phyloP scores from a whole-genome alignment of 2,113 vertebrate genomes.

The Antennarius striatus region DNA sequence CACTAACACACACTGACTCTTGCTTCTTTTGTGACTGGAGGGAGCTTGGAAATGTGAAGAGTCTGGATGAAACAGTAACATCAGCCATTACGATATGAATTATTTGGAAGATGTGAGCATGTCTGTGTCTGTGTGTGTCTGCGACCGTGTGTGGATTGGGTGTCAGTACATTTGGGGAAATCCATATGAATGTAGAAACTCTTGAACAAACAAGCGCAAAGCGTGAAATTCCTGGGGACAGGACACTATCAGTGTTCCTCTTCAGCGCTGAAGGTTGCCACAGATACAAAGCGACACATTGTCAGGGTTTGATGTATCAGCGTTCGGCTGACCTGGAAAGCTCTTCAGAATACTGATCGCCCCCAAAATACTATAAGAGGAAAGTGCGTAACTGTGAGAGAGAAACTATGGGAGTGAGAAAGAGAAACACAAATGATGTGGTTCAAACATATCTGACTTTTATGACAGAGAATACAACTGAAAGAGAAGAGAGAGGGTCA shows the following conservation, averaged over 20 bases:
- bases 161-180: slow-evolving; percentile 39
- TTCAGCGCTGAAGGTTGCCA: slow-evolving; percentile 64
- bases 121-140: slow-evolving; percentile 37
- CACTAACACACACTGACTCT: slow-evolving; percentile 13
- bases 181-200: slow-evolving; percentile 9
- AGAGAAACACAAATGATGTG: background rate
- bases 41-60: slow-evolving; percentile 39
- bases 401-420: slow-evolving; percentile 16
- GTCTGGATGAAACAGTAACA: slow-evolving; percentile 61
- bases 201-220: slow-evolving; percentile 17
- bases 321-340: slow-evolving; percentile 66
- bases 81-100: slow-evolving; percentile 73
- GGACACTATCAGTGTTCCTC: slow-evolving; percentile 39
- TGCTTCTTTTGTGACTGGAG: slow-evolving; percentile 53
- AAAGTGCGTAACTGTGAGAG: slow-evolving; percentile 7
- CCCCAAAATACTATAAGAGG: slow-evolving; percentile 51
- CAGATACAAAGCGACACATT: slow-evolving; percentile 69
- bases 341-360: slow-evolving; percentile 64
- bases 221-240: slow-evolving; percentile 50
- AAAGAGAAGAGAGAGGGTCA: slow-evolving; percentile 16
- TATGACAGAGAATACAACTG: slow-evolving; percentile 11
- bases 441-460: slow-evolving; percentile 20
- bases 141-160: slow-evolving; percentile 7
- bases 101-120: slow-evolving; percentile 62
- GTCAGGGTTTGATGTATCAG: slow-evolving; percentile 72